Evolutionary conservation across 2,113 vertebrate species (phyloP), one percentile per base, ranked within the genome.

Genomic region (Aspidoscelis tigris): DNA sequence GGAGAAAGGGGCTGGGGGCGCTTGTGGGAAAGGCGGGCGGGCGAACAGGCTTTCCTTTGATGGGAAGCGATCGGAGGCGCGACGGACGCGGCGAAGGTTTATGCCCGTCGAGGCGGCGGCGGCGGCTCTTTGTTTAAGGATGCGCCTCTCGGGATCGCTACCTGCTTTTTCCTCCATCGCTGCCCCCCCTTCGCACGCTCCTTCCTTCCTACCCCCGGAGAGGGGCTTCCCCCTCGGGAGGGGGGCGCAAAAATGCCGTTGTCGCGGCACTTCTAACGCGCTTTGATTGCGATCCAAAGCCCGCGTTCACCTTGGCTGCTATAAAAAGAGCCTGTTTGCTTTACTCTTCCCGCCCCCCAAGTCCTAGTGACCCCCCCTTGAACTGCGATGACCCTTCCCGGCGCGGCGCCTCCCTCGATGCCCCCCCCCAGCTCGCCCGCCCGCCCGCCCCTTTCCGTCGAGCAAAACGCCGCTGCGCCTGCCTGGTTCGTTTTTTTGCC

Each of bases 61-160:
- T 55, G 7, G 74, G 64, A 22, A 43, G 3, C 4, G 72, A 33
- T 41, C 24, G 22, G 7, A 58, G 5, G 21, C 4, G 72, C 20
- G 14, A 53, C 24, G 33, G 10, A 61, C 2, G 33, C 6, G 65
- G 16, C 69, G 58, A 12, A 11, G 22, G 43, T 41, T 43, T 7
- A n/a, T 2, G 11, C 41, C 9, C 55, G 7, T 16, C 80, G 33
- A 33, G 33, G 33, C 55, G 41, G 83, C 68, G 80, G 33, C 33
- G 33, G 33, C 81, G 47, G 86, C 61, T 66, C 71, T 86, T 86
- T 86, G 85, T 86, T 72, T 72, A 14, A 14, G 16, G 66, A 14
- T n/a, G 80, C 14, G 26, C 24, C 33, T 6, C n/a, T 21, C 50
- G n/a, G 68, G 80, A 16, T 3, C 6, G 2, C 2, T 64, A 10